Percentiles rank a stretch among this genome's conserved stretches.
These are phyloP conservation scores for Cryptus viduatorius DNA, from an alignment of 2,888 invertebrate species.

Conservation along the genomic window DNA sequence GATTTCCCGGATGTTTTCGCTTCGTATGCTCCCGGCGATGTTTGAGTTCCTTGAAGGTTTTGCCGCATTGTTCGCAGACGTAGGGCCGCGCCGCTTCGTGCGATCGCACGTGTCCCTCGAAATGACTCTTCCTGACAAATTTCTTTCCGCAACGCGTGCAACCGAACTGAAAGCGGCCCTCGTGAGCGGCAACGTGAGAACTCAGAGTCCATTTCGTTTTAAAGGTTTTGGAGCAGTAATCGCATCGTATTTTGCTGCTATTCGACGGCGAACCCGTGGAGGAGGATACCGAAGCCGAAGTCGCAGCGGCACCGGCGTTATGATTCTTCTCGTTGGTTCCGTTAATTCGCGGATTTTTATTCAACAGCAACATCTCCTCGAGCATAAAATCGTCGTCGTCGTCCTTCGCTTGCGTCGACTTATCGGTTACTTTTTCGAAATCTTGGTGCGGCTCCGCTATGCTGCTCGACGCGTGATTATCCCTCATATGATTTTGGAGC, in stretches of 20 bases:
- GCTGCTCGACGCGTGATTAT: conserved; percentile 72
- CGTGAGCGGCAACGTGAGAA: conserved; percentile 83
- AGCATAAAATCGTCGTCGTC: conserved; percentile 79
- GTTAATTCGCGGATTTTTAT: conserved; percentile 74
- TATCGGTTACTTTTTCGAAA: conserved; percentile 51
- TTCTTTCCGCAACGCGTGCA: conserved; percentile 84
- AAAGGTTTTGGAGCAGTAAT: conserved; percentile 83
- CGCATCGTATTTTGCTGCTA: conserved; percentile 79
- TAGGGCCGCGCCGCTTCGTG: conserved; percentile 83
- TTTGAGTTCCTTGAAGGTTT: conserved; percentile 83
- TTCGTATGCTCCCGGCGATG: conserved; percentile 83
- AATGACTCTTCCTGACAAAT: conserved; percentile 84
- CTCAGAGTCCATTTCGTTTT: conserved; percentile 84
- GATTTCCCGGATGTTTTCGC: conserved; percentile 80
- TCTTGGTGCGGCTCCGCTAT: conserved; percentile 72
- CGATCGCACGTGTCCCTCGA: conserved; percentile 83
- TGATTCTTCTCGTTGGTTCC: conserved; percentile 21
- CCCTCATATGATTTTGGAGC: conserved; percentile 77
- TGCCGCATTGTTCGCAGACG: conserved; percentile 83
- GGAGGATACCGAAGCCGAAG: conserved; percentile 57
- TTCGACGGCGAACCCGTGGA: conserved; percentile 53
- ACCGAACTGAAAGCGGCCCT: conserved; percentile 83
- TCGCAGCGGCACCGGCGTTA: background rate
- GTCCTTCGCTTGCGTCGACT: conserved; percentile 54
- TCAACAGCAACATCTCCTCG: conserved; percentile 81